A percentile compares a stretch with the other conserved stretches of the same genome.
phyloP scores from a whole-genome alignment of 30 jellyfish, hydroid and myxozoan species.

The Rhopilema esculentum region DNA sequence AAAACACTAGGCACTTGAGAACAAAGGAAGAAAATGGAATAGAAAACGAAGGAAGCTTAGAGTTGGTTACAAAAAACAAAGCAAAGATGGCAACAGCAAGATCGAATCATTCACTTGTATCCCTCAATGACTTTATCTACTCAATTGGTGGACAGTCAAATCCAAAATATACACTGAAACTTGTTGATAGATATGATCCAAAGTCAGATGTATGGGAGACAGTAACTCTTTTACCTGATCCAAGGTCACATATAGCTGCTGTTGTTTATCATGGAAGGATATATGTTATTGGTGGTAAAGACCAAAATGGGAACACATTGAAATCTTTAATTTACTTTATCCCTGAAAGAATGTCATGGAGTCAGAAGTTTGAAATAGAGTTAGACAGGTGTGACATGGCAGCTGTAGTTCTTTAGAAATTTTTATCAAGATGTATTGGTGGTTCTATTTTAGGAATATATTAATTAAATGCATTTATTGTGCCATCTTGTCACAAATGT shows the following conservation, averaged over 20 bases:
- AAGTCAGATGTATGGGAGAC: conserved; percentile 71
- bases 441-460: background rate
- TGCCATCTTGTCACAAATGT: too few species aligned
- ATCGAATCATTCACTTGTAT: conserved; percentile 58
- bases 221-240: conserved; percentile 63
- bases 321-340: conserved; percentile 47
- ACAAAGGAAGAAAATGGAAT: background rate
- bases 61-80: conserved; percentile 17
- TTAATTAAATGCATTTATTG: background rate
- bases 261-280: conserved; percentile 51
- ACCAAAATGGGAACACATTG: conserved; percentile 64
- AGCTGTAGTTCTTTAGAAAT: conserved; percentile 25
- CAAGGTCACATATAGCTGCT: conserved; percentile 70
- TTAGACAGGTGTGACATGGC: conserved; percentile 66
- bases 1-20: background rate
- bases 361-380: conserved; percentile 39
- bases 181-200: conserved; percentile 68
- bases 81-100: conserved; percentile 78
- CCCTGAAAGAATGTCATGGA: conserved; percentile 58
- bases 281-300: conserved; percentile 73
- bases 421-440: background rate
- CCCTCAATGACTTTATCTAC: conserved; percentile 21
- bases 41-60: background rate
- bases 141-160: conserved; percentile 75
- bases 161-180: conserved; percentile 65